A percentile compares a stretch with the other conserved stretches of the same genome.
Conservation (phyloP, 2,113 vertebrate genomes). For the Solea solea region DNA sequence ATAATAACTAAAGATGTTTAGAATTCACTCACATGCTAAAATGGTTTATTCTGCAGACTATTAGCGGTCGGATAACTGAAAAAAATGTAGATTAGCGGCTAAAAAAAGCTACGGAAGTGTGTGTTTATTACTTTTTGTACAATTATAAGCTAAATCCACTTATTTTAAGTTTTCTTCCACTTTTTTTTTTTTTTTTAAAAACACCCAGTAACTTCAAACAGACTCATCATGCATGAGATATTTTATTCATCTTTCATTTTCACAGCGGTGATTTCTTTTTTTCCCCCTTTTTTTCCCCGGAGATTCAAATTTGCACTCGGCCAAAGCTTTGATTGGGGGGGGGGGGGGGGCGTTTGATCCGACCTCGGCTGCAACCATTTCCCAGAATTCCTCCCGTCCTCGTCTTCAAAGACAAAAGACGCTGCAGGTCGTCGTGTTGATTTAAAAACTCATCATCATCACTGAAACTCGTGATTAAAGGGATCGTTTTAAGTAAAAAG, state of each 20-base stretch:
- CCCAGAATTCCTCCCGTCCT: conserved; percentile 5
- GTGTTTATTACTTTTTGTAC: too few relatives aligned
- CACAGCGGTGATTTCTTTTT: background rate
- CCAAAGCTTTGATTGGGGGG: background rate
- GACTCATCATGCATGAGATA: conserved; percentile 18
- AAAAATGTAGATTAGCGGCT: too few relatives aligned
- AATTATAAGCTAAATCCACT: too few relatives aligned
- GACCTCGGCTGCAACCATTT: conserved; percentile 16
- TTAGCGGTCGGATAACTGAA: too few relatives aligned
- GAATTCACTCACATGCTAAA: too few relatives aligned
- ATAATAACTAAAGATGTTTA: too few relatives aligned
- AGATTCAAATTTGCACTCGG: conserved; percentile 10
- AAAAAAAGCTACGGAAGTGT: too few relatives aligned
- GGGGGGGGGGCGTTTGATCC: conserved; percentile 24
- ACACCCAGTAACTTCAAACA: background rate
- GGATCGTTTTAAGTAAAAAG: conserved; percentile 2
- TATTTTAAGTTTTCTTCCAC: too few relatives aligned
- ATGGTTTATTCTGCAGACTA: too few relatives aligned
- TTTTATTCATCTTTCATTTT: conserved; percentile 36
- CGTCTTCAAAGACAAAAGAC: conserved; percentile 32
- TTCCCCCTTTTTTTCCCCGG: too few relatives aligned
- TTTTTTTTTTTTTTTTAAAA: too few relatives aligned
- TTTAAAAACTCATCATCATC: too few relatives aligned
- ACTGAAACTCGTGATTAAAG: background rate
- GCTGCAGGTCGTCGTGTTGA: background rate